phyloP scores from a whole-genome alignment of 2,888 invertebrate species.

The Cheiracanthium punctorium region DNA sequence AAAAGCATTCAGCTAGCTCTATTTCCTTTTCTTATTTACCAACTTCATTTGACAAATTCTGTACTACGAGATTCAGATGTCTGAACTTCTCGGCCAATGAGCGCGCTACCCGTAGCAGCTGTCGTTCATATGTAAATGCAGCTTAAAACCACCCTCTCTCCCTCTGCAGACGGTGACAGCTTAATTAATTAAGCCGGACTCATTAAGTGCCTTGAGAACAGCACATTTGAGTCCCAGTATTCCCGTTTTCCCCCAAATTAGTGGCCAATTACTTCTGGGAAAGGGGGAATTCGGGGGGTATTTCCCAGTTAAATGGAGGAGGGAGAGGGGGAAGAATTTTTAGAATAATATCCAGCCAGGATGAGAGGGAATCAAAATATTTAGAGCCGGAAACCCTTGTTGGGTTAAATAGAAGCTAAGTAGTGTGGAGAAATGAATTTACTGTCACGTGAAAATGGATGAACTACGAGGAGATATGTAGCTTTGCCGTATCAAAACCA shows the following conservation, averaged over 20 bases:
- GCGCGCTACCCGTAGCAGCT: neutral
- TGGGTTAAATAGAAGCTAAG: neutral
- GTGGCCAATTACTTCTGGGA: conserved; percentile 11
- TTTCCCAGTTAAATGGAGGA: neutral
- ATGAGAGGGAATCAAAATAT: neutral
- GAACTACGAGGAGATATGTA: no score
- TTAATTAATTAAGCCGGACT: conserved; percentile 15
- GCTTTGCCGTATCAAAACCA: no score
- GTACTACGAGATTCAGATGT: neutral
- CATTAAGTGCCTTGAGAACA: conserved; percentile 10
- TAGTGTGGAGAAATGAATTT: no score
- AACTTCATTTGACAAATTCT: no score
- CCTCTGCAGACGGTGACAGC: neutral
- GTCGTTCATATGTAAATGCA: conserved; percentile 9
- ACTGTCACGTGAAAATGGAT: no score
- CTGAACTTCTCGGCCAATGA: conserved; percentile 7
- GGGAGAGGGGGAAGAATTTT: neutral
- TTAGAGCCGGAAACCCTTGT: neutral
- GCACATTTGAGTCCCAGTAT: neutral
- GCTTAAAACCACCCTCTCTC: neutral
- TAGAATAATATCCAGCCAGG: neutral
- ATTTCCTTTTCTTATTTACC: no score
- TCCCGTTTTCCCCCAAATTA: conserved; percentile 8
- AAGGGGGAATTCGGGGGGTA: neutral
- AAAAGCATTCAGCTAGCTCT: no score